Evolutionary conservation across 2,888 invertebrate genomes (phyloP).

Genomic region (Amphimallon solstitiale): DNA sequence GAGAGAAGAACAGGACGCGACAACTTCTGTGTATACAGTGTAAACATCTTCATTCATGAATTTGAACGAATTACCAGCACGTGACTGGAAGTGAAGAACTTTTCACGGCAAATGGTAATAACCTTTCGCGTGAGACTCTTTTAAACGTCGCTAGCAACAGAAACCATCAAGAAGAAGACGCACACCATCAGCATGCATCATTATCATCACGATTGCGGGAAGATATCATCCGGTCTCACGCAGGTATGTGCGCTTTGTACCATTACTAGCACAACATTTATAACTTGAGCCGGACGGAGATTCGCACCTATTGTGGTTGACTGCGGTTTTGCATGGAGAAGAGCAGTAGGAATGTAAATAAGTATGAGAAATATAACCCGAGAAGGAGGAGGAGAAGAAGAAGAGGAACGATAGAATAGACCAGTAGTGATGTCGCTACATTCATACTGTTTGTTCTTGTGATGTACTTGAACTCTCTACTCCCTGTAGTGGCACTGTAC

Average conservation of each 20-base stretch:
- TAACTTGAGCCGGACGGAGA: slow-evolving; percentile 14
- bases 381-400: too few species aligned
- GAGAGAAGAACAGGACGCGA: too few species aligned
- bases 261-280: slow-evolving; percentile 37
- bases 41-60: too few species aligned
- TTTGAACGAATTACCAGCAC: not conserved
- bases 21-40: too few species aligned
- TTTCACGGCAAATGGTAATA: slow-evolving; percentile 17
- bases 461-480: not conserved
- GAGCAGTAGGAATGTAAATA: too few species aligned
- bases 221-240: slow-evolving; percentile 31
- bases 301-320: slow-evolving; percentile 40
- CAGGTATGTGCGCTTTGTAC: slow-evolving; percentile 15
- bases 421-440: too few species aligned
- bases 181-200: slow-evolving; percentile 25
- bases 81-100: not conserved
- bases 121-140: slow-evolving; percentile 33
- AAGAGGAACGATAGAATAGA: too few species aligned
- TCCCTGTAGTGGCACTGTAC: not conserved
- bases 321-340: not conserved
- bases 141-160: not conserved
- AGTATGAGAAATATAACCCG: not conserved
- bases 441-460: not conserved
- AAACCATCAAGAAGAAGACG: slow-evolving; percentile 20
- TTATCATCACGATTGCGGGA: slow-evolving; percentile 3